Conservation (phyloP, 1,140 invertebrate genomes). For the Bombus confusus region DNA sequence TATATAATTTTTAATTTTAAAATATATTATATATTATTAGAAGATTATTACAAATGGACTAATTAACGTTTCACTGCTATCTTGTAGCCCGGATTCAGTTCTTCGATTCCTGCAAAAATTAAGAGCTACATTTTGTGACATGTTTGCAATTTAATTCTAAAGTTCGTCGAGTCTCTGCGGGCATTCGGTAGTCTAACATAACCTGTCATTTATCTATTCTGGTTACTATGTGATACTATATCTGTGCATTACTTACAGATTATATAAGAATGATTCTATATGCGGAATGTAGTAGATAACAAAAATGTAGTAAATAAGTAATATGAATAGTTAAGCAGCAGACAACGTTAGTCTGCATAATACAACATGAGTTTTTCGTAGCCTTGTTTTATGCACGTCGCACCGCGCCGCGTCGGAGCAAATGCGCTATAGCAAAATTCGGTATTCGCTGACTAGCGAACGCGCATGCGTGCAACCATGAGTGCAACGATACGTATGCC, state of each 20-base stretch:
- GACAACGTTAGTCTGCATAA: not conserved
- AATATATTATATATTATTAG: no score
- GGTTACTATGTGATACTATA: not conserved
- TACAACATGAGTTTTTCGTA: not conserved
- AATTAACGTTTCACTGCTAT: not conserved
- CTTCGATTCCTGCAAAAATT: fast-evolving
- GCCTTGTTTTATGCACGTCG: not conserved
- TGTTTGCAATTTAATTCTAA: not conserved
- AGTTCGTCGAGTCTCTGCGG: not conserved
- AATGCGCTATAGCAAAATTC: not conserved
- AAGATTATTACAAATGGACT: no score
- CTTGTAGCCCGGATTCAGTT: not conserved
- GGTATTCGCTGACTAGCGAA: not conserved
- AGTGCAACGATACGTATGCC: constrained; percentile 54
- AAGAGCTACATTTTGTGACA: not conserved
- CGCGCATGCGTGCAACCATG: constrained; percentile 15
- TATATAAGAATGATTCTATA: not conserved
- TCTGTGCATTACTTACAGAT: not conserved
- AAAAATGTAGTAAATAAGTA: not conserved
- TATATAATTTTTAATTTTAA: no score
- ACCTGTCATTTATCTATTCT: not conserved
- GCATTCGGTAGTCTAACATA: not conserved
- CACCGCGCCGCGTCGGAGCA: not conserved
- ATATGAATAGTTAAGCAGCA: not conserved
- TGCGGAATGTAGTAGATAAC: not conserved